phyloP scores from a whole-genome alignment of 2,797 vertebrate species.

The Mus caroli region DNA sequence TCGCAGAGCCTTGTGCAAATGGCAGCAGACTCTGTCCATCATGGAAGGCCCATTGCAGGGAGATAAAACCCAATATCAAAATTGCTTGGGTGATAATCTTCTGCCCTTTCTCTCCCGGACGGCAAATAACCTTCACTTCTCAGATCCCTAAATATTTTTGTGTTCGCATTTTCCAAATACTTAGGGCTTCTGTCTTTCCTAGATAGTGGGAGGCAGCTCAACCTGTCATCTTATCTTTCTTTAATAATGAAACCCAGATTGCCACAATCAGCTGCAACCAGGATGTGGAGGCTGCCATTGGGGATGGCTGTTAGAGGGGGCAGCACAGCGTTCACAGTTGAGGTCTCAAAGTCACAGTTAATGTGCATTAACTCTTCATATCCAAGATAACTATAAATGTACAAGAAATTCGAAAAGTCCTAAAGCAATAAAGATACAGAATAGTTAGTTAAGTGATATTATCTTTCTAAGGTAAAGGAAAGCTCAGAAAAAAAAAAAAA shows the following conservation, averaged over 20 bases:
- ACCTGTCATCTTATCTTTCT: slow-evolving; percentile 84
- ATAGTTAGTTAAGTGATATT: slow-evolving; percentile 13
- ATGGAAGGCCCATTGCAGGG: slow-evolving; percentile 78
- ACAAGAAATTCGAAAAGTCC: neutral
- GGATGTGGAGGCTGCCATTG: slow-evolving; percentile 72
- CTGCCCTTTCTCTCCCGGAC: slow-evolving; percentile 82
- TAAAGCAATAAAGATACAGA: slow-evolving; percentile 26
- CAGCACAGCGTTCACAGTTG: slow-evolving; percentile 58
- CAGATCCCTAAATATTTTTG: slow-evolving; percentile 84
- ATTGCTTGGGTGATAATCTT: slow-evolving; percentile 78
- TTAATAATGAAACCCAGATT: slow-evolving; percentile 86
- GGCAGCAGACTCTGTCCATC: slow-evolving; percentile 80
- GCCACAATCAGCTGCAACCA: slow-evolving; percentile 76
- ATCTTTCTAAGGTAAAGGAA: slow-evolving; percentile 54
- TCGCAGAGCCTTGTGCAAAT: slow-evolving; percentile 79
- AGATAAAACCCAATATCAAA: slow-evolving; percentile 85
- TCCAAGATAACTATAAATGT: slow-evolving; percentile 27
- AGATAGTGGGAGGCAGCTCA: slow-evolving; percentile 84
- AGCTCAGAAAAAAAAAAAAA: neutral
- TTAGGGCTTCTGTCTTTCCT: slow-evolving; percentile 78
- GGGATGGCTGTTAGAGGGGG: slow-evolving; percentile 65
- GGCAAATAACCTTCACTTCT: slow-evolving; percentile 81
- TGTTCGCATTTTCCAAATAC: slow-evolving; percentile 84
- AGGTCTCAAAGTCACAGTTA: slow-evolving; percentile 57
- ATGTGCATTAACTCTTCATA: slow-evolving; percentile 56